Evolutionary conservation across 1,140 invertebrate species (phyloP).

Genomic region (Drosophila guanche): DNA sequence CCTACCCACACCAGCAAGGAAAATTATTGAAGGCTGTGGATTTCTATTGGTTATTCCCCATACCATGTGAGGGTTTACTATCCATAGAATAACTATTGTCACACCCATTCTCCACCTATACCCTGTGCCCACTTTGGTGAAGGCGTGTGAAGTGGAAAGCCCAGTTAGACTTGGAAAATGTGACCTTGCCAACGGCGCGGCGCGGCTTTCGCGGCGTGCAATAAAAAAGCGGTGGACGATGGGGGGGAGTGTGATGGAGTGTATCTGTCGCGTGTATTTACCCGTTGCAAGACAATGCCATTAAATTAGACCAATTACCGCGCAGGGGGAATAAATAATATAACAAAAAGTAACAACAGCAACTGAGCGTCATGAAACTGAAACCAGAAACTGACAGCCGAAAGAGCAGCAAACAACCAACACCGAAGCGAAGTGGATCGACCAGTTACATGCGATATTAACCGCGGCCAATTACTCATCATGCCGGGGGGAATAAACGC

Average conservation of each 20-base stretch:
- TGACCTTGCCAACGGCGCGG: constrained; percentile 50
- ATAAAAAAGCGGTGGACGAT: constrained; percentile 29
- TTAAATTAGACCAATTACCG: too few relatives aligned
- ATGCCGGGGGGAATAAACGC: too few relatives aligned
- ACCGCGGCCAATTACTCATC: constrained; percentile 5
- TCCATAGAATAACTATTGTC: neutral
- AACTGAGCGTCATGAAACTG: constrained; percentile 35
- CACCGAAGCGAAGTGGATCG: neutral
- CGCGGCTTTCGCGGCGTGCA: constrained; percentile 20
- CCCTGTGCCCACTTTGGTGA: too few relatives aligned
- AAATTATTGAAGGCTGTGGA: too few relatives aligned
- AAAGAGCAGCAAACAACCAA: constrained; percentile 27
- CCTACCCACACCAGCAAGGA: neutral
- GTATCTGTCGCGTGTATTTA: too few relatives aligned
- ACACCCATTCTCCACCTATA: neutral
- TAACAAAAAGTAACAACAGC: constrained; percentile 23
- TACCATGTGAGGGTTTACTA: too few relatives aligned
- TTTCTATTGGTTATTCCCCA: too few relatives aligned
- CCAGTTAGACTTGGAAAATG: constrained; percentile 45
- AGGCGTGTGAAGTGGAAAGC: constrained; percentile 8
- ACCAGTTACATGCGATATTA: constrained; percentile 34
- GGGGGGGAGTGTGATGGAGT: neutral
- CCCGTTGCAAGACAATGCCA: too few relatives aligned
- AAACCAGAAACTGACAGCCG: constrained; percentile 22
- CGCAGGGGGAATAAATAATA: constrained; percentile 29